Evolutionary conservation across 1,140 invertebrate genomes (phyloP).

Genomic region (Limonius californicus): DNA sequence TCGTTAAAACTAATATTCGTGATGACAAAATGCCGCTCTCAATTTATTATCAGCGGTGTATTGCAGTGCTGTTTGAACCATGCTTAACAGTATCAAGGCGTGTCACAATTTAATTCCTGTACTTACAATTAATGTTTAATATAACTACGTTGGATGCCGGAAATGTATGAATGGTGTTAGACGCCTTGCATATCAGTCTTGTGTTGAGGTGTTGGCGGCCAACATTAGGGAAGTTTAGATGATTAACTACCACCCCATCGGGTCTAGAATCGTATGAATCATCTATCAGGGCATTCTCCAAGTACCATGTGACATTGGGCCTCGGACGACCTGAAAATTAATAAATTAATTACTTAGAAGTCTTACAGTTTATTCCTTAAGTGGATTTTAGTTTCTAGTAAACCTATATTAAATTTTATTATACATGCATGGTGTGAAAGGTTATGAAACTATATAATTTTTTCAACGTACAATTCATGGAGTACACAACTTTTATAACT

Average conservation of each 20-base stretch:
- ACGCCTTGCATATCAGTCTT: slow-evolving; percentile 76
- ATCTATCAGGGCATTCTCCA: slow-evolving; percentile 78
- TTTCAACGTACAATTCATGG: no score
- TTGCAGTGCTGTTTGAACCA: no score
- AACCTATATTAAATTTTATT: no score
- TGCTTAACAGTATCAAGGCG: no score
- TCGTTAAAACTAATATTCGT: slow-evolving; percentile 9
- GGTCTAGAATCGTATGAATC: slow-evolving; percentile 69
- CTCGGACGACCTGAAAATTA: slow-evolving; percentile 64
- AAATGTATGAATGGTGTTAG: slow-evolving; percentile 76
- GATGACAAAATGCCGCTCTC: background rate
- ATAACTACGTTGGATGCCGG: slow-evolving; percentile 71
- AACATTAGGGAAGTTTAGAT: slow-evolving; percentile 68
- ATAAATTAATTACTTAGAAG: no score
- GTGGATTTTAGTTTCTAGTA: no score
- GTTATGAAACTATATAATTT: no score
- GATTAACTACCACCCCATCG: slow-evolving; percentile 71
- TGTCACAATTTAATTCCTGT: no score
- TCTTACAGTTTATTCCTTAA: no score
- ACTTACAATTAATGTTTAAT: slow-evolving; percentile 85
- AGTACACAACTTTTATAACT: no score
- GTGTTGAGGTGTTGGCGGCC: slow-evolving; percentile 73
- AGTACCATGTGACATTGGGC: slow-evolving; percentile 78
- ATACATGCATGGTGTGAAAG: no score
- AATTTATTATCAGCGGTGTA: background rate